Evolutionary conservation across 2,888 invertebrate species (phyloP).

Genomic region (Phytoseiulus persimilis): DNA sequence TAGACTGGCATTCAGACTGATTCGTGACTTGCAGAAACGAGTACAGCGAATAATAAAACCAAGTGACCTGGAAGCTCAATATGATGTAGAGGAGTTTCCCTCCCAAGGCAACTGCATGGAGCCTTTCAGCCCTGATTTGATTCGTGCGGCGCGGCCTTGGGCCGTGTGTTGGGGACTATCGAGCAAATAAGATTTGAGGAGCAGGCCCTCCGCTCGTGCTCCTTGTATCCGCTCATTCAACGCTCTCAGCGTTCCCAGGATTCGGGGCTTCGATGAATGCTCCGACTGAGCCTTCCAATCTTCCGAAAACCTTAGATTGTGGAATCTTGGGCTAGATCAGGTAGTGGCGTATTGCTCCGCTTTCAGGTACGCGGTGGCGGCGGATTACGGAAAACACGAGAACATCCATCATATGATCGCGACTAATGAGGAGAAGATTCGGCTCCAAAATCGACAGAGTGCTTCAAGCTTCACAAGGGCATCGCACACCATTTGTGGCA

Average conservation of each 20-base stretch:
- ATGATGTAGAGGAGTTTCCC: not conserved
- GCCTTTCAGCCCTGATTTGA: not conserved
- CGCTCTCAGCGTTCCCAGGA: not conserved
- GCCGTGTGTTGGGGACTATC: not conserved
- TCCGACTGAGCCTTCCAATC: no score
- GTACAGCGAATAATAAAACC: not conserved
- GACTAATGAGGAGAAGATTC: no score
- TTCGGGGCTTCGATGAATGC: no score
- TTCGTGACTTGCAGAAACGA: not conserved
- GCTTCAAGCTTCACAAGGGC: not conserved
- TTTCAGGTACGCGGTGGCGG: no score
- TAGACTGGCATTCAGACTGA: not conserved
- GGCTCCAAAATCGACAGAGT: no score
- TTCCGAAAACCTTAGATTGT: no score
- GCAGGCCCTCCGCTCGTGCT: not conserved
- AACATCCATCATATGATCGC: no score
- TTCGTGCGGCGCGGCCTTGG: not conserved
- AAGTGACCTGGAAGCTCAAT: conserved; percentile 5
- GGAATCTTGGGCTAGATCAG: no score
- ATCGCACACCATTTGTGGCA: not conserved
- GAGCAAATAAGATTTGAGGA: not conserved
- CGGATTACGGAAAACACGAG: no score
- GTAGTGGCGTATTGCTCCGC: no score
- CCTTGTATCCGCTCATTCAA: not conserved
- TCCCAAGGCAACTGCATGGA: not conserved